Evolutionary conservation across 1,140 invertebrate genomes (phyloP).

Genomic region (Zaprionus africanus): DNA sequence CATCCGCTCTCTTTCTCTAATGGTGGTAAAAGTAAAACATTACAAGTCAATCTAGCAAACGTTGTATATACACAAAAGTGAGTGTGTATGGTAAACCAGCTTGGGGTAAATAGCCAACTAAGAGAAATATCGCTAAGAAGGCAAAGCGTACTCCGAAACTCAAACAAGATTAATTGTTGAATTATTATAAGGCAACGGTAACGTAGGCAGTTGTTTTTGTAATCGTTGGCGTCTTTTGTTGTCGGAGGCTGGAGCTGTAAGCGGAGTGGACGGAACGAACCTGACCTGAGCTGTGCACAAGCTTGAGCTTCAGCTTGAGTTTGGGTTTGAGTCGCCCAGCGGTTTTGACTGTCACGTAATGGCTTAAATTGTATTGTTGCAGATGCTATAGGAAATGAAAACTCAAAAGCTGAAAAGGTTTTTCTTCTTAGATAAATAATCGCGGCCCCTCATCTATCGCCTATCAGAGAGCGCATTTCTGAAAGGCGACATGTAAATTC

Average conservation of each 20-base stretch:
- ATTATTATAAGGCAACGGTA: constrained; percentile 68
- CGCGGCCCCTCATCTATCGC: not conserved
- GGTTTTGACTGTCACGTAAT: constrained; percentile 54
- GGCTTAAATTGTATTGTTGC: constrained; percentile 32
- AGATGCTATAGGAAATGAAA: constrained; percentile 19
- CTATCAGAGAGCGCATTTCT: constrained; percentile 3
- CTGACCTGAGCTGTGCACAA: constrained; percentile 10
- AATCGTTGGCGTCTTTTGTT: constrained; percentile 57
- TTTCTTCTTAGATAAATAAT: constrained; percentile 31
- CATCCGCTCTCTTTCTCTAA: constrained; percentile 17
- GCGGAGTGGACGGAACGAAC: not conserved
- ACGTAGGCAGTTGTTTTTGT: constrained; percentile 55
- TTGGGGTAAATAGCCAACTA: constrained; percentile 19
- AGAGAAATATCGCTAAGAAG: constrained; percentile 16
- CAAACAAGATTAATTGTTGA: constrained; percentile 74
- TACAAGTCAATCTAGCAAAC: constrained; percentile 32
- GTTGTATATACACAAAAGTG: not conserved
- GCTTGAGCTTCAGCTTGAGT: constrained; percentile 16
- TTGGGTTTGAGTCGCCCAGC: constrained; percentile 32
- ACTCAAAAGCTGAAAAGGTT: constrained; percentile 47
- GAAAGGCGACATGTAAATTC: constrained; percentile 62
- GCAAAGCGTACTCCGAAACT: constrained; percentile 29
- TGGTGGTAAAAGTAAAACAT: constrained; percentile 33
- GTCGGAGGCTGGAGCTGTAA: constrained; percentile 28
- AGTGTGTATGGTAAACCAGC: constrained; percentile 28